Conservation (phyloP, 2,888 invertebrate species). For the Dasysyrphus albostriatus region DNA sequence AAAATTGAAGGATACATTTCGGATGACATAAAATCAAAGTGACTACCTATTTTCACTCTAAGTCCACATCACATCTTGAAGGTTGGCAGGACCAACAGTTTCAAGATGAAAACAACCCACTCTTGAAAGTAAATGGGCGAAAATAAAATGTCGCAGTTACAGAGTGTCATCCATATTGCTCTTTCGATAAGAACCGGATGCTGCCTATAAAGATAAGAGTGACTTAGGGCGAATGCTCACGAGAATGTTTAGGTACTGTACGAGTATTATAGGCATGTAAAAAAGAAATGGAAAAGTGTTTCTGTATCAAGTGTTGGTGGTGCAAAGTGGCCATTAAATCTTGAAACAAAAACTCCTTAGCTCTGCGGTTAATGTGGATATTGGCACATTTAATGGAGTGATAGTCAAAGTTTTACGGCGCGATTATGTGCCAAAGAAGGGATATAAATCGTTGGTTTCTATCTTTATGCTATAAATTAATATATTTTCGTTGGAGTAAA, state of each 20-base stretch:
- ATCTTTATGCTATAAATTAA: constrained; percentile 12
- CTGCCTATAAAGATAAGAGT: constrained; percentile 67
- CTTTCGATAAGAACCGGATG: constrained; percentile 63
- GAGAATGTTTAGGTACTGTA: constrained; percentile 15
- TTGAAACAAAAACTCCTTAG: constrained; percentile 62
- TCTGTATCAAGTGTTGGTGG: constrained; percentile 32
- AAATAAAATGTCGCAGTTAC: constrained; percentile 54
- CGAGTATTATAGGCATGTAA: constrained; percentile 1
- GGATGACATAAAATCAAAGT: neutral
- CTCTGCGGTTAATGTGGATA: constrained; percentile 56
- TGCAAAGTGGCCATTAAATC: constrained; percentile 70
- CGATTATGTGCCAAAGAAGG: constrained; percentile 19
- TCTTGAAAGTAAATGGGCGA: constrained; percentile 15
- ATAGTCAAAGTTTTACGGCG: constrained; percentile 39
- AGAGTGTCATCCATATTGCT: constrained; percentile 69
- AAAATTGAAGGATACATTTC: neutral
- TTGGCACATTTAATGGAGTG: constrained; percentile 42
- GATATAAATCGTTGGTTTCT: constrained; percentile 22
- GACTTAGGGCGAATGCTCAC: constrained; percentile 43
- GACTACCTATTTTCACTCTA: neutral
- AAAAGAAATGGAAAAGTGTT: constrained; percentile 32
- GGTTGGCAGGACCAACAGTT: constrained; percentile 2
- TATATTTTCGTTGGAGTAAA: neutral
- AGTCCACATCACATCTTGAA: constrained; percentile 1
- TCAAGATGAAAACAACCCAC: neutral